Percentiles rank a stretch among this genome's conserved stretches.
These are phyloP conservation scores for Hyppa rectilinea DNA, from an alignment of 2,888 invertebrate species.

Conservation along the genomic window DNA sequence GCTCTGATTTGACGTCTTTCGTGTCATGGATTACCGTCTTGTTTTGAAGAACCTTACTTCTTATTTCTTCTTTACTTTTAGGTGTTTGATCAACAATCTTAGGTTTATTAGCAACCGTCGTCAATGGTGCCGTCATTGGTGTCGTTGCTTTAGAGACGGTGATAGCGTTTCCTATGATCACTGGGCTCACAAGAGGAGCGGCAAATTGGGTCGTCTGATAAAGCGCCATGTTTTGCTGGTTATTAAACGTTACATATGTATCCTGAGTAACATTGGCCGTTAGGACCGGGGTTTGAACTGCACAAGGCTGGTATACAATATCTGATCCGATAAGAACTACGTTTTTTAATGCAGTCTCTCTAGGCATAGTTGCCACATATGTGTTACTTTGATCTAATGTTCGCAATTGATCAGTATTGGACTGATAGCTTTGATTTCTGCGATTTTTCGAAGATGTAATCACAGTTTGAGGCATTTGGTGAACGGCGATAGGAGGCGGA, in stretches of 20 bases:
- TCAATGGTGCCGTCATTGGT: conserved; percentile 41
- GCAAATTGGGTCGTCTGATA: conserved; percentile 76
- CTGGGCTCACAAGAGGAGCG: conserved; percentile 72
- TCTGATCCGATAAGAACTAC: conserved; percentile 77
- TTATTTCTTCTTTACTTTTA: conserved; percentile 6
- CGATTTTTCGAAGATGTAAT: conserved; percentile 32
- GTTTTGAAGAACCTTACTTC: conserved; percentile 13
- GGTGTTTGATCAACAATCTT: conserved; percentile 10
- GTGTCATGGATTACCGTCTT: conserved; percentile 6
- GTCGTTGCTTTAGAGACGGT: conserved; percentile 43
- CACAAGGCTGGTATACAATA: conserved; percentile 75
- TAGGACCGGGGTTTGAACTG: conserved; percentile 66
- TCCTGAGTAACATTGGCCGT: conserved; percentile 63
- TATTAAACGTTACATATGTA: conserved; percentile 70
- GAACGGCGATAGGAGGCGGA: conserved; percentile 22
- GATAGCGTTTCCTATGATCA: conserved; percentile 74
- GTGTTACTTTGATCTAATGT: conserved; percentile 66
- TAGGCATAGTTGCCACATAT: conserved; percentile 68
- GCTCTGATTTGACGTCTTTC: conserved; percentile 36
- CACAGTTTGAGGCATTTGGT: conserved; percentile 52
- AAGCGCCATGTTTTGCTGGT: conserved; percentile 72
- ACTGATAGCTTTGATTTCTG: conserved; percentile 33
- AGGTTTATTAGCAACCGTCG: conserved; percentile 37
- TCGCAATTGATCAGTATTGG: conserved; percentile 29
- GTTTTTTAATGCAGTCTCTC: conserved; percentile 72